Evolutionary conservation across 2,113 vertebrate genomes (phyloP).

Genomic region (Stigmatopora nigra): DNA sequence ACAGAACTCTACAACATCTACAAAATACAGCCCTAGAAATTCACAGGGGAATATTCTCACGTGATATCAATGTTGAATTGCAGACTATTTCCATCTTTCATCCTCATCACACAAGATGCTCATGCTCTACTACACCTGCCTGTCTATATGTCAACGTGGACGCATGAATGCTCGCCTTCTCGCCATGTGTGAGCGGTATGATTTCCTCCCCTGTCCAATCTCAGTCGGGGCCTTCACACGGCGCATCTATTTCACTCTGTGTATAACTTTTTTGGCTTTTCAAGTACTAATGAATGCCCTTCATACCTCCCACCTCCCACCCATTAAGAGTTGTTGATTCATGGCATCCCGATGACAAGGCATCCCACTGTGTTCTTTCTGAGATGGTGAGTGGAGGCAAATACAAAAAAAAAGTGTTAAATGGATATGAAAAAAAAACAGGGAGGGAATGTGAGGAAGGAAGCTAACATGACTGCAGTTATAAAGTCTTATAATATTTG

Average conservation of each 20-base stretch:
- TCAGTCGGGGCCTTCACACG: slow-evolving; percentile 24
- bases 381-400: slow-evolving; percentile 10
- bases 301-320: slow-evolving; percentile 42
- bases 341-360: slow-evolving; percentile 46
- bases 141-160: slow-evolving; percentile 21
- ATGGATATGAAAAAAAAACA: slow-evolving; percentile 22
- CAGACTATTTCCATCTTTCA: slow-evolving; percentile 28
- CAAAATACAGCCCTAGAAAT: slow-evolving; percentile 26
- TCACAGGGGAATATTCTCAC: slow-evolving; percentile 13
- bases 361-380: not conserved
- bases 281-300: slow-evolving; percentile 31
- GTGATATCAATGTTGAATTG: slow-evolving; percentile 17
- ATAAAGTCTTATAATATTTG: no score
- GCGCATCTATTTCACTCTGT: slow-evolving; percentile 29
- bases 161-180: slow-evolving; percentile 10
- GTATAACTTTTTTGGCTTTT: slow-evolving; percentile 32
- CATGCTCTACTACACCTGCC: slow-evolving; percentile 46
- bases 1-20: not conserved
- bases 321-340: slow-evolving; percentile 44
- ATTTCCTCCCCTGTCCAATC: slow-evolving; percentile 20
- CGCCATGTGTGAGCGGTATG: slow-evolving; percentile 27
- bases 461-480: slow-evolving; percentile 17
- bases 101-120: slow-evolving; percentile 35
- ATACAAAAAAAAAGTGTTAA: slow-evolving; percentile 7
- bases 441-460: slow-evolving; percentile 20